phyloP scores from a whole-genome alignment of 2,113 vertebrate species.

The Myotis yumanensis region DNA sequence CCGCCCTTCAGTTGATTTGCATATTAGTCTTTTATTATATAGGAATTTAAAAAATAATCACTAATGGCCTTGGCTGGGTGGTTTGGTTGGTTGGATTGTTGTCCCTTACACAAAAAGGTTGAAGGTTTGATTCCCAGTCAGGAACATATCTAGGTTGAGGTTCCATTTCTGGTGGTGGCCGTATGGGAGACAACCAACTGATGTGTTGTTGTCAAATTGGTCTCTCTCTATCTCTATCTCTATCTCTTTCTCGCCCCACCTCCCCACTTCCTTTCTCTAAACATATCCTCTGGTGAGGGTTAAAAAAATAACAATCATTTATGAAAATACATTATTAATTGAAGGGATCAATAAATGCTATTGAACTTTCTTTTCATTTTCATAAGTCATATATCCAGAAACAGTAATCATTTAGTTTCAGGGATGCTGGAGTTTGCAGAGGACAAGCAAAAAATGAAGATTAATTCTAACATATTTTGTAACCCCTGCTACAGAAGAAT shows the following conservation, averaged over 20 bases:
- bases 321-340: neutral
- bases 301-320: neutral
- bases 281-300: too few relatives aligned
- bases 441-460: neutral
- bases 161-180: too few relatives aligned
- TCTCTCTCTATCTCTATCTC: too few relatives aligned
- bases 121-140: too few relatives aligned
- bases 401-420: neutral
- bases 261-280: too few relatives aligned
- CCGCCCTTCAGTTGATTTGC: too few relatives aligned
- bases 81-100: too few relatives aligned
- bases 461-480: neutral
- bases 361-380: conserved; percentile 12
- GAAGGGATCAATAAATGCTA: neutral
- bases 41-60: neutral
- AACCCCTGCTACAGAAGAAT: neutral
- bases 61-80: neutral
- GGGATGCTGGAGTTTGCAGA: neutral
- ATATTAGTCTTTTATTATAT: neutral
- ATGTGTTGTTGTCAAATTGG: too few relatives aligned
- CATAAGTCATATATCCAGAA: conserved; percentile 18
- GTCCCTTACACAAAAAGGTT: too few relatives aligned
- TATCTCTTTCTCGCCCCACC: too few relatives aligned
- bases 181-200: too few relatives aligned
- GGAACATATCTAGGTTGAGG: too few relatives aligned